Base-by-base conservation (phyloP, 2,888 invertebrate species). In the Eupithecia abbreviata region DNA sequence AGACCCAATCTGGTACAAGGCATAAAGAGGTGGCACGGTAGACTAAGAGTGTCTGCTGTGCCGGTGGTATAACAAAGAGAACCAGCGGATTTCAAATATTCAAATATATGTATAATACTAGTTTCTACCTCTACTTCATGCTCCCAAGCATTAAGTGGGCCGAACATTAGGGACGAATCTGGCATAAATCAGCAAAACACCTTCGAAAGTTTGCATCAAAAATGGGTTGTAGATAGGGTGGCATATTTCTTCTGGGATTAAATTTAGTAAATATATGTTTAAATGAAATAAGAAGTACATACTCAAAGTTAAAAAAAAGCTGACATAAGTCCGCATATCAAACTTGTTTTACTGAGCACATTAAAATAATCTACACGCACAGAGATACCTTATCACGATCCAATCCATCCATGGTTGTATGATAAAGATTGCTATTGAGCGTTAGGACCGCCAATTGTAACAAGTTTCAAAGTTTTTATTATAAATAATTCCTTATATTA, bases 1-100 rank as follows among this genome's bases (percentile, higher is more conserved):
- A 85, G 86, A 87, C 90, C 89, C 92, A 92, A 93, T 92, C 93
- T 91, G 89, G 89, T 86, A 90, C 91, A 90, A 78, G 87, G 89
- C 88, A 89, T 93, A 91, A 93, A 94, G 92, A 83, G 88, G 87
- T 89, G 90, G 90, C 88, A 84, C 85, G 85, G 82, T 82, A 84
- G 88, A 85, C 89, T 88, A 87, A 85, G 86, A 85, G 81, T 79
- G 81, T 68, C 45, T 79, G 78, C 78, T 78, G 76, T 66, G 77
- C 4, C 51, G 41, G 72, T 78, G 86, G 81, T 81, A 45, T 74
- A 83, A 79, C 72, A 12, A 75, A n/a, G 58, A 78, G 82, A 73
- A 81, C 58, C 51, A 83, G 84, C 84, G 84, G 51, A 51, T n/a
- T 43, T 2, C n/a, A 66, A 62, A 62, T 30, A 10, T 62, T 30